These are phyloP conservation scores for Drosophila kambysellisi DNA, from an alignment of 2,888 invertebrate genomes.

Conservation along the genomic window DNA sequence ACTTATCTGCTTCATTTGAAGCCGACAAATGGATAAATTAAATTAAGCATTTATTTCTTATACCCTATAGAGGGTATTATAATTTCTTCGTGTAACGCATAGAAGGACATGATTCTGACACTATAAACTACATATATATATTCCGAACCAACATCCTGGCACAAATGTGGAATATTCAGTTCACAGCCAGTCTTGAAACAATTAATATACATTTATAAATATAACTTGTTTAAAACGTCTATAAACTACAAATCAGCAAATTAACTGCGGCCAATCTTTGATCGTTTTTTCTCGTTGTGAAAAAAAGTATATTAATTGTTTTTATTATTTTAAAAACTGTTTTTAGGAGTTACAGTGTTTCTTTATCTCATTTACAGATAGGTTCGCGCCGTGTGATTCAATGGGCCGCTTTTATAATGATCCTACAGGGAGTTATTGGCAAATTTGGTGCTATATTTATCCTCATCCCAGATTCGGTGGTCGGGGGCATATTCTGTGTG, in stretches of 20 bases:
- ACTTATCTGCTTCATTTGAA: neutral
- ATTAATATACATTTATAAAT: neutral
- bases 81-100: no score
- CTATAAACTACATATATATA: neutral
- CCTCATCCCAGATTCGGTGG: constrained; percentile 92
- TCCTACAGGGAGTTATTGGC: constrained; percentile 90
- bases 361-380: constrained; percentile 86
- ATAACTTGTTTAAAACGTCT: neutral
- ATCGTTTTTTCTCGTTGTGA: neutral
- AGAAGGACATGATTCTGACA: neutral
- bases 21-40: neutral
- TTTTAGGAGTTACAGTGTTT: neutral
- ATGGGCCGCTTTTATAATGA: constrained; percentile 90
- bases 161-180: neutral
- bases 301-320: neutral
- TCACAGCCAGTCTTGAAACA: neutral
- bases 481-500: constrained; percentile 92
- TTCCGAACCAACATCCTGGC: neutral
- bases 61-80: no score
- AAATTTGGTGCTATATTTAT: constrained; percentile 93
- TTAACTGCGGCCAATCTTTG: neutral
- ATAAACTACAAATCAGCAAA: neutral
- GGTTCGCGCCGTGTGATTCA: constrained; percentile 93
- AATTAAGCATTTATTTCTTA: neutral
- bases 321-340: neutral